Evolutionary conservation across 2,113 vertebrate genomes (phyloP), one percentile per base, ranked within the genome.

Genomic region (Rhabdornis inornatus): DNA sequence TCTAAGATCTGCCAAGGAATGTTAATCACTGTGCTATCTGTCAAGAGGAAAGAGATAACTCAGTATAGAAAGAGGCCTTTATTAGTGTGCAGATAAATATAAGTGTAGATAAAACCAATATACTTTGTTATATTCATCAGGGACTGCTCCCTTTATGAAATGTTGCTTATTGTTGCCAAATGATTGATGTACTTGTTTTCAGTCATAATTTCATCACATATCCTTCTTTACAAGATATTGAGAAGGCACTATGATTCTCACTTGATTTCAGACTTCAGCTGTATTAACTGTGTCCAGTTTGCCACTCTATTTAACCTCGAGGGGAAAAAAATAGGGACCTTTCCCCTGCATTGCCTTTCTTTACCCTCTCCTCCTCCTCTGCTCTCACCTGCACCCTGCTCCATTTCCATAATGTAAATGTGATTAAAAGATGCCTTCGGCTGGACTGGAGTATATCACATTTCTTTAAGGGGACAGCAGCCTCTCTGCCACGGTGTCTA

Each of bases 1-100:
- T 93, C 50, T 52, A 35, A 89, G 72, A 90, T 63, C 42, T 96
- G 94, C 95, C 95, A 97, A 96, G 68, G 91, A 97, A 97, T 96
- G 89, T 83, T 97, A 95, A 87, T 97, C 60, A 9, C 56, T 90
- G 59, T 83, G 76, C 60, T 94, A 86, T 96, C 96, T 94, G 52
- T 92, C 86, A 88, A 89, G 86, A 90, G 80, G 64, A 83, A 92
- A 78, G 44, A 55, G 78, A 86, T 52, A 93, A 64, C 21, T 78
- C 64, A 39, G 84, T 75, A 66, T 93, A 91, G 83, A 96, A 94
- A 70, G 37, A 64, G 15, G 5, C 70, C 15, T 72, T 87, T 93
- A 90, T 83, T 90, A 85, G 37, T 80, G 55, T 66, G 56, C 22
- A 86, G 92, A 95, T 94, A 93, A 94, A 88, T 88, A 33, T 44